Percentiles rank a stretch among this genome's conserved stretches.
phyloP scores from a whole-genome alignment of 2,797 vertebrate genomes.

The Falco columbarius region DNA sequence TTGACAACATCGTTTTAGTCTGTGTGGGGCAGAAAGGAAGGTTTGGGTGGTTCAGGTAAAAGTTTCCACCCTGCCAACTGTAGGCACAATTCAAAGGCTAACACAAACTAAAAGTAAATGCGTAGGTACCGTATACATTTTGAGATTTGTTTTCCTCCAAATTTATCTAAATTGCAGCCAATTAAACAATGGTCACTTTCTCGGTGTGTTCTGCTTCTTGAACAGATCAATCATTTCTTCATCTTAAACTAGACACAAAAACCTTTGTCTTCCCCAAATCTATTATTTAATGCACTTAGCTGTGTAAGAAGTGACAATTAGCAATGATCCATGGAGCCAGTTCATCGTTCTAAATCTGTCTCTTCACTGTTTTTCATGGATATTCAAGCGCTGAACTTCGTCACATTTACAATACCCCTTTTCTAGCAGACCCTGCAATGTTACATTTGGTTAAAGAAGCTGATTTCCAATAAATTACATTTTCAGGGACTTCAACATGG shows the following conservation, averaged over 20 bases:
- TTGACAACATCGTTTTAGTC: background rate
- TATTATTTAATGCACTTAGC: background rate
- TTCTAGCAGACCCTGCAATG: background rate
- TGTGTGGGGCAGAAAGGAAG: background rate
- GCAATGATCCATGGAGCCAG: rapidly evolving
- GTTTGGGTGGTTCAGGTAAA: background rate
- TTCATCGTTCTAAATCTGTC: background rate
- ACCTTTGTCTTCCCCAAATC: background rate
- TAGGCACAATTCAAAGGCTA: background rate
- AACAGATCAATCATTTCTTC: background rate
- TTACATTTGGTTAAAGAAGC: background rate
- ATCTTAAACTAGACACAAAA: background rate
- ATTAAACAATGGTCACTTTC: rapidly evolving
- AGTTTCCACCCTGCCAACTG: background rate
- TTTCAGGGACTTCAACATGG: background rate
- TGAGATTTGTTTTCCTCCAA: background rate
- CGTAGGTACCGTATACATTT: background rate
- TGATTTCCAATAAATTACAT: background rate
- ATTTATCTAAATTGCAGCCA: background rate
- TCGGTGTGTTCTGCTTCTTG: background rate
- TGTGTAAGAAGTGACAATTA: background rate
- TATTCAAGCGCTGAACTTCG: background rate
- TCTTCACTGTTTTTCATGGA: background rate
- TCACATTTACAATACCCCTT: background rate
- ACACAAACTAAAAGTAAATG: background rate